Base-by-base conservation (phyloP, 2,113 vertebrate species). In the Gopherus flavomarginatus region DNA sequence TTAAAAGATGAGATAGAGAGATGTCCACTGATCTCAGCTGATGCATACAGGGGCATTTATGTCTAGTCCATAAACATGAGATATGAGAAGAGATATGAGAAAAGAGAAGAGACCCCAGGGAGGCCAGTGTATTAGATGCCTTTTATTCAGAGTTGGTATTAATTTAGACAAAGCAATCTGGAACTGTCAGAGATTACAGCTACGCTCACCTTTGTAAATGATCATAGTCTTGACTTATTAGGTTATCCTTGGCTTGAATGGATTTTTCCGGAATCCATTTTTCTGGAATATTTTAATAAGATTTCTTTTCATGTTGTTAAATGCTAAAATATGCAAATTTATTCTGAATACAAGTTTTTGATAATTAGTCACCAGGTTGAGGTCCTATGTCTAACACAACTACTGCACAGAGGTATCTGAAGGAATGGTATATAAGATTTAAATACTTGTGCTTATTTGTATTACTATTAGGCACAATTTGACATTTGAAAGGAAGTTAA, bases 81-180 rank as follows among this genome's bases (percentile, higher is more conserved):
- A 69, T 91, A 95, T 79, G 87, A 93, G 95, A 94, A 50, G 80
- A 95, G 49, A 86, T 44, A 94, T 72, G 92, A 97, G 93, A 69
- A 90, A 95, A 78, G 87, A 93, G 95, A 94, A 50, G 80, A 95
- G 49, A 86, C 44, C 96, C 96, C 59, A 53, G 89, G 90, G 96
- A 96, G 79, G 47, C n/a, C 86, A 85, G 79, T 77, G 95, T 90
- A 81, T 78, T 88, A 38, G 77, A 59, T 83, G 86, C 54, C 85
- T 91, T 97, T 96, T 87, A 83, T 94, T 97, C 87, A 56, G 92
- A 94, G 89, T 85, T 84, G 59, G 90, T 92, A 96, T 97, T 94
- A 95, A 95, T 96, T 95, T 88, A 96, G 97, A 96, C 96, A 97
- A 96, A 95, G 90, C 96, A 98, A 97, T 98, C 93, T 96, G 88